phyloP scores from a whole-genome alignment of 2,888 invertebrate genomes.

The Caenorhabditis panamensis region DNA sequence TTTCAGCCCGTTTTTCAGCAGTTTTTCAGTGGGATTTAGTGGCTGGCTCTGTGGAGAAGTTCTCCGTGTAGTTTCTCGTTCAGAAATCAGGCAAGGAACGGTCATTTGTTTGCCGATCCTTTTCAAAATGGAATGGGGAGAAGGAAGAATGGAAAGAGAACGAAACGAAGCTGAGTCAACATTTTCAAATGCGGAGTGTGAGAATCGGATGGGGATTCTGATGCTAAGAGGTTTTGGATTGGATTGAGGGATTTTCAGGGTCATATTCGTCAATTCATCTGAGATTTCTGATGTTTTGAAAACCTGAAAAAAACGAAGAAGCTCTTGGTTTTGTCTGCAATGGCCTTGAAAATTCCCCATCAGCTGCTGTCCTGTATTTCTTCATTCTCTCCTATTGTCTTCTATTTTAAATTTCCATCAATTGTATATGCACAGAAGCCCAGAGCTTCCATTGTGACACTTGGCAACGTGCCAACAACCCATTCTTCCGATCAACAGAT shows the following conservation, averaged over 20 bases:
- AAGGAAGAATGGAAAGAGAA: background rate
- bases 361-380: too few relatives aligned
- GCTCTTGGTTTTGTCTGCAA: too few relatives aligned
- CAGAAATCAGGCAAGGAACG: constrained; percentile 14
- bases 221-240: too few relatives aligned
- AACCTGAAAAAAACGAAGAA: too few relatives aligned
- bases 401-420: background rate
- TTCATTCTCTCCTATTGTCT: background rate
- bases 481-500: constrained; percentile 1
- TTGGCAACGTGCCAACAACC: constrained; percentile 1
- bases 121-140: constrained; percentile 15
- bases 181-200: constrained; percentile 26
- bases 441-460: background rate
- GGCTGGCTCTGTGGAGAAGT: background rate
- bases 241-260: too few relatives aligned
- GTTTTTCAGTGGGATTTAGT: background rate
- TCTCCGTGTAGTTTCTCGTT: background rate
- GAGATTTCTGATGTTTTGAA: too few relatives aligned
- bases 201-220: background rate
- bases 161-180: constrained; percentile 48
- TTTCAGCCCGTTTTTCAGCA: background rate
- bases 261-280: too few relatives aligned
- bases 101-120: constrained; percentile 46
- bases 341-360: too few relatives aligned
- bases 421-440: background rate